phyloP scores from a whole-genome alignment of 1,140 invertebrate genomes.

The Drosophila ironensis region DNA sequence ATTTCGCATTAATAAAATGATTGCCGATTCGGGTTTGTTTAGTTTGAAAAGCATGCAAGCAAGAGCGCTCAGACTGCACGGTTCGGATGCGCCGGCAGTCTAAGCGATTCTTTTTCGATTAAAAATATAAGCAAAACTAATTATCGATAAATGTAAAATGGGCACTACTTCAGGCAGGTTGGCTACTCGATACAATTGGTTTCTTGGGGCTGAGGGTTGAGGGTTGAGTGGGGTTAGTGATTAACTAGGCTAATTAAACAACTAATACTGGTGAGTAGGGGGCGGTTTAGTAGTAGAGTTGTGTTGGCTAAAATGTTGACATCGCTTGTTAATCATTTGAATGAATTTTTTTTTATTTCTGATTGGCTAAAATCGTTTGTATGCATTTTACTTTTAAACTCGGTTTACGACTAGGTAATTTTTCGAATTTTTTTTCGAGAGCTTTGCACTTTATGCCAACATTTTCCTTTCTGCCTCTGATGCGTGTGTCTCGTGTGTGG shows the following conservation, averaged over 20 bases:
- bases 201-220: not conserved
- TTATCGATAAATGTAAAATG: constrained; percentile 64
- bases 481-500: too few species aligned
- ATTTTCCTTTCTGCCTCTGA: constrained; percentile 58
- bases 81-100: not conserved
- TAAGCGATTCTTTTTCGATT: constrained; percentile 22
- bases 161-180: constrained; percentile 46
- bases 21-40: constrained; percentile 41
- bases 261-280: constrained; percentile 51
- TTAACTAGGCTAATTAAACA: constrained; percentile 41
- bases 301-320: constrained; percentile 81
- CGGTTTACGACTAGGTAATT: constrained; percentile 12
- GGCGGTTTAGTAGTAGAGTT: constrained; percentile 31
- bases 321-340: constrained; percentile 69
- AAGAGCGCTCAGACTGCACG: constrained; percentile 1
- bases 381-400: constrained; percentile 12
- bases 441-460: constrained; percentile 81
- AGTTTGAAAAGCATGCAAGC: constrained; percentile 47
- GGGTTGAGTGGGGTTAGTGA: not conserved
- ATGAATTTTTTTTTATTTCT: constrained; percentile 26
- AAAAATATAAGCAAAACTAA: constrained; percentile 70
- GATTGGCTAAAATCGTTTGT: constrained; percentile 7
- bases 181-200: constrained; percentile 42
- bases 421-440: constrained; percentile 47
- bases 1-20: constrained; percentile 4